phyloP scores from a whole-genome alignment of 1,140 invertebrate genomes.

The Drosophila lacteicornis region DNA sequence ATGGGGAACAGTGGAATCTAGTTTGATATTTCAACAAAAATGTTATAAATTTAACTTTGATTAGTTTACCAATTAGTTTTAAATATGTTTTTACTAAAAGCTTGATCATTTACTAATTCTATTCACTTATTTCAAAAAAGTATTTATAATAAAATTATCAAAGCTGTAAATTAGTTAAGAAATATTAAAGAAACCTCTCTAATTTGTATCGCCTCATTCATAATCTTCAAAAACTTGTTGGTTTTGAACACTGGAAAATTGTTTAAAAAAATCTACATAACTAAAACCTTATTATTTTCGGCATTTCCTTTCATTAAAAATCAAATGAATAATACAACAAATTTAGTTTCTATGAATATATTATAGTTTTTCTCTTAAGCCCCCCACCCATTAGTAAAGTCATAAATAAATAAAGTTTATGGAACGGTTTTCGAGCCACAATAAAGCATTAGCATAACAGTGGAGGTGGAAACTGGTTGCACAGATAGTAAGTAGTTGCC shows the following conservation, averaged over 20 bases:
- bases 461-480: conserved; percentile 10
- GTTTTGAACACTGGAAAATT: not conserved
- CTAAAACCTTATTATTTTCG: not conserved
- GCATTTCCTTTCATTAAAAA: conserved; percentile 4
- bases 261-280: not conserved
- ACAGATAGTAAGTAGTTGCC: not conserved
- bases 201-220: not conserved
- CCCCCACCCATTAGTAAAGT: not conserved
- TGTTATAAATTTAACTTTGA: not conserved
- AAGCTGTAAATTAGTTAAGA: no score
- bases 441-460: conserved; percentile 21
- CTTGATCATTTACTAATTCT: no score
- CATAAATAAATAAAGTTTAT: conserved; percentile 13
- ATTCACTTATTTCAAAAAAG: no score
- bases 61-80: no score
- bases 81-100: no score
- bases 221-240: not conserved
- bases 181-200: not conserved
- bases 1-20: not conserved
- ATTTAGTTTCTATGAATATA: not conserved
- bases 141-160: no score
- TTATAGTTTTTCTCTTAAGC: not conserved
- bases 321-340: not conserved
- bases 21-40: not conserved
- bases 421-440: not conserved